Base-by-base conservation (phyloP, 2,113 vertebrate genomes). In the Macrotus californicus region DNA sequence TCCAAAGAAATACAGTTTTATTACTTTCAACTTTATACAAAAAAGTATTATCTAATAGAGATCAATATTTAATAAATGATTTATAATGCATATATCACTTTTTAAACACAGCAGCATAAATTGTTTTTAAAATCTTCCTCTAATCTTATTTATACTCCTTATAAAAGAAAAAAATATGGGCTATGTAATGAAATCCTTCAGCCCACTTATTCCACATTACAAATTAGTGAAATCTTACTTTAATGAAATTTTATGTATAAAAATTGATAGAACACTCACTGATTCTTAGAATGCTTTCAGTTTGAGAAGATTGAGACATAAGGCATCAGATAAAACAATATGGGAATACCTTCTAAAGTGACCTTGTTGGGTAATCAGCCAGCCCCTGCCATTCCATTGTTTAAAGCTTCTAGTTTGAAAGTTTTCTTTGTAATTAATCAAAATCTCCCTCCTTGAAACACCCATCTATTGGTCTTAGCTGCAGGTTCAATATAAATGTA, bases 121-220 rank as follows among this genome's bases (percentile, higher is more conserved):
- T 19, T 41, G 6, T 81, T 79, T 91, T 87, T 43, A 87, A 66
- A 91, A 34, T 93, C 43, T 87, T 86, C 56, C 26, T 92, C 52
- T 91, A 95, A 89, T 69, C n/a, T 84, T 87, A 69, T 92, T 75
- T 90, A 85, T 86, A 56, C 16, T 91, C 26, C 70, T 88, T 88
- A 81, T 12, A 91, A 88, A 95, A 87, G 29, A 93, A 88, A 89
- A 89, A 75, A 80, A 76, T 43, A 85, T 72, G 36, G 95, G 6
- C 29, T 93, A 19, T 52, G 56, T 46, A 56, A 91, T 89, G 67
- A 89, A 91, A 97, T 24, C 48, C n/a, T 88, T 91, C 56, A 91
- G n/a, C 75, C 69, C 86, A 93, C 89, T 89, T 93, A 96, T 91
- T 80, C 34, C 50, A 93, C 92, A 81, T 77, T 67, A 48, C 19